These are phyloP conservation scores for Phyllostomus hastatus DNA, from an alignment of 2,113 vertebrate genomes.

Conservation along the genomic window DNA sequence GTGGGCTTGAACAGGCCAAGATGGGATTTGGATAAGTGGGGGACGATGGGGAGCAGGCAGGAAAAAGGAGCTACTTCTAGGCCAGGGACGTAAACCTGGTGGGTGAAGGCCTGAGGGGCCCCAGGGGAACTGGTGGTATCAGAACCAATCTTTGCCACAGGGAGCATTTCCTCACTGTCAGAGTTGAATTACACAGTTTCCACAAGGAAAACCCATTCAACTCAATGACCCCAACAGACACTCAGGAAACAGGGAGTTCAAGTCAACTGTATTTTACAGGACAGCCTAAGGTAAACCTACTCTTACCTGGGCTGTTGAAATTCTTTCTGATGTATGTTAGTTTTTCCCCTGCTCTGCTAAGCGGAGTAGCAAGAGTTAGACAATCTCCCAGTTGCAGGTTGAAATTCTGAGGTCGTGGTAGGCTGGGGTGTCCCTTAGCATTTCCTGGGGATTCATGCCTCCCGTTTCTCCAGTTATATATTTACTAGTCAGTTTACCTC, in stretches of 20 bases:
- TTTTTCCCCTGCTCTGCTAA: not conserved
- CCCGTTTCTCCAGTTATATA: not conserved
- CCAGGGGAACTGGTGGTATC: not conserved
- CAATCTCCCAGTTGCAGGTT: not conserved
- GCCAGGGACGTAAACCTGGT: not conserved
- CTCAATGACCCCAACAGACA: not conserved
- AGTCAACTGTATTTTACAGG: not conserved
- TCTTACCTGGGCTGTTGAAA: not conserved
- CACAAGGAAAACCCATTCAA: not conserved
- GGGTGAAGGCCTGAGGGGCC: not conserved
- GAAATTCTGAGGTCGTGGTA: not conserved
- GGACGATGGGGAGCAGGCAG: not conserved
- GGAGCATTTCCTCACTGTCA: not conserved
- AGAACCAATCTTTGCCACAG: not conserved
- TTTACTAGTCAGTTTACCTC: not conserved
- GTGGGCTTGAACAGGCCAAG: not conserved
- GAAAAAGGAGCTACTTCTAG: not conserved
- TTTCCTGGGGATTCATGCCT: not conserved
- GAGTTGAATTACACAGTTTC: not conserved
- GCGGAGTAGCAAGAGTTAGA: not conserved
- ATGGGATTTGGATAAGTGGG: not conserved
- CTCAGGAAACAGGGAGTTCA: not conserved
- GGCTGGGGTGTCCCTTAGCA: not conserved
- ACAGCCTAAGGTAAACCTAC: not conserved
- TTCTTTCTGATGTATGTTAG: not conserved